These are phyloP conservation scores for Xiphorhynchus elegans DNA, from an alignment of 2,113 vertebrate species.

Conservation along the genomic window DNA sequence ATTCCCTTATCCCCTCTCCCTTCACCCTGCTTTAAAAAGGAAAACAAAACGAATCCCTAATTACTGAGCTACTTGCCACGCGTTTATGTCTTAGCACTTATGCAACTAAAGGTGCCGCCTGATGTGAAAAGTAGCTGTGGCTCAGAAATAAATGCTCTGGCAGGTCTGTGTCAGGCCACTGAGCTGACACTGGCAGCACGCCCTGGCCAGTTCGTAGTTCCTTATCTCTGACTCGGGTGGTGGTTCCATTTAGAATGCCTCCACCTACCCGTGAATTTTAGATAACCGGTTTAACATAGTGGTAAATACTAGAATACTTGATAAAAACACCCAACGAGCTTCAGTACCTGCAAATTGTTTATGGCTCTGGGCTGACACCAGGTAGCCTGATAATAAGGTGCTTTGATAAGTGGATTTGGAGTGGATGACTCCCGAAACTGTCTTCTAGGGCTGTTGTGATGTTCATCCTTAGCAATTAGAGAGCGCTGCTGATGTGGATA, in stretches of 20 bases:
- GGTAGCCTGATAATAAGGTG: neutral
- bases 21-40: neutral
- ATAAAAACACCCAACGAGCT: neutral
- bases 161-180: neutral
- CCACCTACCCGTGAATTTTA: neutral
- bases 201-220: neutral
- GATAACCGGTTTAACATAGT: neutral
- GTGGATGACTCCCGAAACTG: neutral
- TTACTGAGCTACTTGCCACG: neutral
- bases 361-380: neutral
- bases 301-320: neutral
- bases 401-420: neutral
- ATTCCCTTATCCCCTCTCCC: neutral
- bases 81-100: neutral
- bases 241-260: neutral
- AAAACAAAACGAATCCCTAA: neutral
- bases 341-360: neutral
- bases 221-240: neutral
- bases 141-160: neutral
- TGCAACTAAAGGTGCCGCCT: neutral
- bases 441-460: neutral
- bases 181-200: neutral
- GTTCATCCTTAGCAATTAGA: neutral
- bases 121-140: neutral
- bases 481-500: fast-evolving